Percentiles rank a stretch among this genome's conserved stretches.
phyloP scores from a whole-genome alignment of 2,113 vertebrate genomes.

The Spermophilus dauricus region DNA sequence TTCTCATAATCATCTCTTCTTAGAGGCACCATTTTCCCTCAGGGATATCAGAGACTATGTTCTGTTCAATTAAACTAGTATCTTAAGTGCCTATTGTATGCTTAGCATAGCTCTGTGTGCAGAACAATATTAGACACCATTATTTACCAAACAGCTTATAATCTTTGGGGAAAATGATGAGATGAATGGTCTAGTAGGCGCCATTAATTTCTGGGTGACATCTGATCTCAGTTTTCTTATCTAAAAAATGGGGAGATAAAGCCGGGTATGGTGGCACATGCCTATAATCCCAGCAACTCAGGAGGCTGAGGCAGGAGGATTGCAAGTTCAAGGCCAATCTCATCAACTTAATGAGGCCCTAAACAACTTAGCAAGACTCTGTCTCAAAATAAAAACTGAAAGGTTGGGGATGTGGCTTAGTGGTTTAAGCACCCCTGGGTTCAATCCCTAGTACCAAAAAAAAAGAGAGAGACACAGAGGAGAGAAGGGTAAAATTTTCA shows the following conservation, averaged over 20 bases:
- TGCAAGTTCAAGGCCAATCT: too few relatives aligned
- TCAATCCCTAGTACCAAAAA: too few relatives aligned
- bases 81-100: neutral
- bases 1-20: neutral
- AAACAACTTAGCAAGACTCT: too few relatives aligned
- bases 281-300: too few relatives aligned
- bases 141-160: slow-evolving; percentile 5
- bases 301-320: too few relatives aligned
- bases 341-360: too few relatives aligned
- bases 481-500: neutral
- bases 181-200: neutral
- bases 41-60: slow-evolving; percentile 19
- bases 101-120: neutral
- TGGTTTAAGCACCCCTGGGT: too few relatives aligned
- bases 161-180: slow-evolving; percentile 39
- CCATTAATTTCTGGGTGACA: slow-evolving; percentile 14
- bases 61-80: neutral
- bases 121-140: slow-evolving; percentile 34
- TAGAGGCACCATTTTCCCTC: neutral
- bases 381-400: too few relatives aligned
- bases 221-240: slow-evolving; percentile 16
- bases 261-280: too few relatives aligned
- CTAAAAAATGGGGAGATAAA: too few relatives aligned
- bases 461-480: neutral
- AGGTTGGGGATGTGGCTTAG: too few relatives aligned